Evolutionary conservation across 2,797 vertebrate species (phyloP).

Genomic region (Bovichtus diacanthus): DNA sequence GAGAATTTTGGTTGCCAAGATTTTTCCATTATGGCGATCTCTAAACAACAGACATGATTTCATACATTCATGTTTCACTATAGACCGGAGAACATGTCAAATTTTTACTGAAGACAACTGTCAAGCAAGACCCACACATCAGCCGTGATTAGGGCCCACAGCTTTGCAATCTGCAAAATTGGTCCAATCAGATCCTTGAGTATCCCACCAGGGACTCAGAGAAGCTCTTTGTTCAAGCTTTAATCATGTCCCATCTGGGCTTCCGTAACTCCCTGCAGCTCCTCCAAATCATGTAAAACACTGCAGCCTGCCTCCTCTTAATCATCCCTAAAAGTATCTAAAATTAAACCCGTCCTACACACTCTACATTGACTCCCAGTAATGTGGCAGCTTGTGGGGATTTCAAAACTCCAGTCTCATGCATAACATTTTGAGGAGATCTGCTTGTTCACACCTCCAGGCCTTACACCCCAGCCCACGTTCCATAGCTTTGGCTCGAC

Average conservation of each 20-base stretch:
- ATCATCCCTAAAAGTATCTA: slow-evolving; percentile 35
- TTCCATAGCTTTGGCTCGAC: neutral
- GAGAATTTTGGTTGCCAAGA: neutral
- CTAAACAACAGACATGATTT: neutral
- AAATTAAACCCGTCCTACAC: slow-evolving; percentile 36
- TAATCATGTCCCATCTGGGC: slow-evolving; percentile 65
- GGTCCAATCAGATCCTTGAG: slow-evolving; percentile 38
- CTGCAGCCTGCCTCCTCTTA: slow-evolving; percentile 32
- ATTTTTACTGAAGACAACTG: slow-evolving; percentile 21
- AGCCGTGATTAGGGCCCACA: slow-evolving; percentile 39
- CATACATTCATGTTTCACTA: neutral
- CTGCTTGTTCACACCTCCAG: neutral
- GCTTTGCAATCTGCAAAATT: slow-evolving; percentile 32
- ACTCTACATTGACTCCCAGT: neutral
- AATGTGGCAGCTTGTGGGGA: slow-evolving; percentile 9
- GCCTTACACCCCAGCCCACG: neutral
- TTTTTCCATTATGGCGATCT: neutral
- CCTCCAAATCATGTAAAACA: slow-evolving; percentile 36
- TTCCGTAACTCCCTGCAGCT: slow-evolving; percentile 25
- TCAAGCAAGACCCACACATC: slow-evolving; percentile 40
- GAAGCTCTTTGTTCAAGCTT: slow-evolving; percentile 51
- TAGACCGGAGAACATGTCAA: neutral
- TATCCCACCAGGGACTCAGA: slow-evolving; percentile 31
- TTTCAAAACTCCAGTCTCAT: neutral
- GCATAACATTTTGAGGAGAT: neutral